These are phyloP conservation scores for Ibycter americanus DNA, from an alignment of 2,797 vertebrate genomes.

Conservation along the genomic window DNA sequence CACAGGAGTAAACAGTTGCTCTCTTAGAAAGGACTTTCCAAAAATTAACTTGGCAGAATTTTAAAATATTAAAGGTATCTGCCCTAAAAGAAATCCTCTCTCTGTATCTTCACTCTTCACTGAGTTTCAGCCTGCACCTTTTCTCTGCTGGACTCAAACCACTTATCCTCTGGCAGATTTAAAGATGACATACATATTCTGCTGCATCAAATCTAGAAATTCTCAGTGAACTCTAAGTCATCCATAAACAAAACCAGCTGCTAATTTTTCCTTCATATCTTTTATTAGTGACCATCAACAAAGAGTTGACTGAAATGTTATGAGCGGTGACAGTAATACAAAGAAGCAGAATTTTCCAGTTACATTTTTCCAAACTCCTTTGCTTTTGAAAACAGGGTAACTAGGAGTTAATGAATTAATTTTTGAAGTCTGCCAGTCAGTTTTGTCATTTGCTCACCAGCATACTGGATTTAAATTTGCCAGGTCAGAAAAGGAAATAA, in stretches of 20 bases:
- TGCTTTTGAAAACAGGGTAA: background rate
- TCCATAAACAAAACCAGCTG: background rate
- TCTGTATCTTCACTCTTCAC: background rate
- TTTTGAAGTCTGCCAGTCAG: background rate
- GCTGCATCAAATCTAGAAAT: background rate
- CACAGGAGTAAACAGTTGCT: background rate
- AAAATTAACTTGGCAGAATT: background rate
- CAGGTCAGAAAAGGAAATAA: background rate
- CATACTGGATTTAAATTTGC: background rate
- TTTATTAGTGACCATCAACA: conserved; percentile 29
- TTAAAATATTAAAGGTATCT: background rate
- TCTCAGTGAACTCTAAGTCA: background rate
- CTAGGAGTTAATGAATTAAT: background rate
- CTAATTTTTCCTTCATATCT: background rate
- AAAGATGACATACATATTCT: background rate
- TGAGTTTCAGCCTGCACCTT: background rate
- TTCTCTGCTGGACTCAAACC: background rate
- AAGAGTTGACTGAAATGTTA: background rate
- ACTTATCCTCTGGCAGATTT: background rate
- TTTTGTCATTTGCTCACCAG: background rate
- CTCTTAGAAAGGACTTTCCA: background rate
- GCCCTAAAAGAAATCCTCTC: background rate
- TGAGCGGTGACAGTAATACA: background rate
- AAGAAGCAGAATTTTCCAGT: background rate
- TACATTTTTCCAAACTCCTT: background rate